These are phyloP conservation scores for Anolis carolinensis DNA, from an alignment of 2,113 vertebrate species.

Conservation along the genomic window DNA sequence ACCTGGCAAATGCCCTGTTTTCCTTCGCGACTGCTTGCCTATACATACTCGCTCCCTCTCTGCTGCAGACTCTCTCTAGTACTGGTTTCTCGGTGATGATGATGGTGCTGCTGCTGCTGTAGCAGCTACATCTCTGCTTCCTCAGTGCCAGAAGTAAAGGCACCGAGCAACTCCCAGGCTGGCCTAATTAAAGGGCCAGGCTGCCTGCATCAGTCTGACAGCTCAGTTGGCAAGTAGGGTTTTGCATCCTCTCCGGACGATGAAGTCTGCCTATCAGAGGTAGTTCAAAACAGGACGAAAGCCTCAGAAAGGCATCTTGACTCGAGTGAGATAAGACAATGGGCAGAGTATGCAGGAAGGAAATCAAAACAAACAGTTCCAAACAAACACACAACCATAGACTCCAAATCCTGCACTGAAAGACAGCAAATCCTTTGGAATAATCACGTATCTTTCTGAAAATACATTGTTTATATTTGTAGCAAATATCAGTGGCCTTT, in stretches of 20 bases:
- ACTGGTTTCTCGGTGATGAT: conserved; percentile 52
- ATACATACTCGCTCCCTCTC: background rate
- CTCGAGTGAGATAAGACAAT: background rate
- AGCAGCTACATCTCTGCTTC: conserved; percentile 61
- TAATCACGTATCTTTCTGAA: background rate
- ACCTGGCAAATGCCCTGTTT: conserved; percentile 12
- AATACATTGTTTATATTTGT: background rate
- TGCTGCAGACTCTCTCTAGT: conserved; percentile 56
- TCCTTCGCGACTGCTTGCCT: conserved; percentile 14
- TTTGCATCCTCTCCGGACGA: conserved; percentile 6
- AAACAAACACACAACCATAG: background rate
- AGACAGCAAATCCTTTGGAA: background rate
- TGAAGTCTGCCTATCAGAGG: background rate
- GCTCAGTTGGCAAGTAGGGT: background rate
- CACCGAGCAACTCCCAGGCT: conserved; percentile 66
- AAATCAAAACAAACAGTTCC: background rate
- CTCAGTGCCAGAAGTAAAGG: conserved; percentile 62
- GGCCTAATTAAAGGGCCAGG: conserved; percentile 74
- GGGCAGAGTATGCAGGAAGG: background rate
- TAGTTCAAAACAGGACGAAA: background rate
- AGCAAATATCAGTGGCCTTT: background rate
- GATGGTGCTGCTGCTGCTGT: conserved; percentile 42
- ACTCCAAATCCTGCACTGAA: background rate
- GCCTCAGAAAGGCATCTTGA: background rate
- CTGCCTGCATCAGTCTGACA: conserved; percentile 4